Evolutionary conservation across 2,113 vertebrate genomes (phyloP), one percentile per base, ranked within the genome.

Genomic region (Cettia cetti): DNA sequence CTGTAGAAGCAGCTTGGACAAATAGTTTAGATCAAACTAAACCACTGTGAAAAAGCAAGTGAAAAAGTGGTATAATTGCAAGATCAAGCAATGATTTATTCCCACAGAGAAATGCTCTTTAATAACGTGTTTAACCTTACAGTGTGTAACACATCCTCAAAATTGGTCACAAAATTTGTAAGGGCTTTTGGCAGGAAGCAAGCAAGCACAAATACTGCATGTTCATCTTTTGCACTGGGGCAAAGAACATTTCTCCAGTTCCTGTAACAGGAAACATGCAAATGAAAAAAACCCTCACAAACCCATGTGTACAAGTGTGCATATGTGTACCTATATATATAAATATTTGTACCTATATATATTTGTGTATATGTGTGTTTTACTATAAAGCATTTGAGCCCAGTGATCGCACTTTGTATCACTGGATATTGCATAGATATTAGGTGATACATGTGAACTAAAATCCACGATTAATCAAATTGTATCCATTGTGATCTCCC

Each of bases 321-420:
- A 18, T 66, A 35, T 18, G 11, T 23, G 11, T 23, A 45, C 2
- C 2, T 7, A 37, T 0, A 0, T 45, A 14, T 13, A 24, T 24
- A n/a, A n/a, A n/a, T n/a, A n/a, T n/a, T n/a, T n/a, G 10, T 63
- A 45, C 2, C 2, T 7, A 37, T 0, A 0, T 45, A 14, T 13
- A 24, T 24, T 13, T 49, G 18, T 57, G 17, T 42, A 8, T 31
- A 9, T 27, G 7, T 15, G 23, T 40, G 19, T 56, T 49, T 42
- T 44, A 18, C 22, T 39, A 11, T 12, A 68, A 79, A 80, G 1
- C 10, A 23, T 60, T 92, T 0, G 0, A 23, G 33, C 61, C 13
- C 4, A 15, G 17, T 60, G 39, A 66, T n/a, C 18, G 20, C 16
- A 30, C 35, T 60, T 64, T 77, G 2, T 64, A 16, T 61, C 39